Evolutionary conservation across 2,888 invertebrate genomes (phyloP), one percentile per base, ranked within the genome.

Genomic region (Himalopsyche japonica): DNA sequence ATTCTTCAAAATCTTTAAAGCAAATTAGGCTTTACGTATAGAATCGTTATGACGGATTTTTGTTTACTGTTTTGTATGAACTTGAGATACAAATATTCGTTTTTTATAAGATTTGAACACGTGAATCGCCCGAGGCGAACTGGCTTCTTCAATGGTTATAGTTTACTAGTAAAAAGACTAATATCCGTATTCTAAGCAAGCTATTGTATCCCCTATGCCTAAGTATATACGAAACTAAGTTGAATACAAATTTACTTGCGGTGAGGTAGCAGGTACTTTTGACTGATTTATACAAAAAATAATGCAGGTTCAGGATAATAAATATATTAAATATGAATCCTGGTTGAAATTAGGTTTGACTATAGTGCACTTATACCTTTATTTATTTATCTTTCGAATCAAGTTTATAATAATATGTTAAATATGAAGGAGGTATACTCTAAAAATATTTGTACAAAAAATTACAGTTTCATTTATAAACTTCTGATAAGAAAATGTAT

Each of bases 101-200:
- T 87, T 82, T 79, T 37, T 70, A 37, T 24, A 82, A 82, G 77
- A 76, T 70, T 87, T 86, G 89, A 90, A 90, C 91, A 91, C 91
- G 91, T 91, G 91, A 90, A 89, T 89, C 88, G 90, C 91, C 89
- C 84, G 82, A 81, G 89, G 91, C 89, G 64, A 88, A 86, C 85
- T 86, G 76, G 86, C 87, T 86, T 83, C 87, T 86, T 85, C 85
- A 88, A 88, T 81, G 82, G 43, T 15, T 15, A 10, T 12, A 10
- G 27, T 7, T 2, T 12, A 30, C 15, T 30, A 70, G 24, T 27
- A 70, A 70, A 70, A 70, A 27, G 70, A 8, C 27, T 27, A 12
- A 70, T 27, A 24, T 70, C 15, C 8, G 15, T 8, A 70, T 27
- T 70, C 20, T 24, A 30, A 27, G n/a, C 70, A 70, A 27, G 70